Evolutionary conservation across 2,888 invertebrate genomes (phyloP).

Genomic region (Oligia fasciuncula): DNA sequence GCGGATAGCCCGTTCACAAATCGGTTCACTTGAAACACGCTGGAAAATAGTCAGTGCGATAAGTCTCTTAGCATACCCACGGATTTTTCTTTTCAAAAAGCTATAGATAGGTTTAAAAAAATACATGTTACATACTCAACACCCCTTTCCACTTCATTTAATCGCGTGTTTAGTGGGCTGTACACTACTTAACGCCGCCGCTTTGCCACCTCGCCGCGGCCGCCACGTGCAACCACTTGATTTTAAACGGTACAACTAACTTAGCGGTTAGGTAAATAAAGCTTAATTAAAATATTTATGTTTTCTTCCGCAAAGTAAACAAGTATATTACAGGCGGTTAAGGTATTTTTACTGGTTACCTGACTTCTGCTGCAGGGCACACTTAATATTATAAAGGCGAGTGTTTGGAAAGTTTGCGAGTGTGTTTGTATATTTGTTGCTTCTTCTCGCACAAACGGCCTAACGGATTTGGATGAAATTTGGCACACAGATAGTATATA

Average conservation of each 20-base stretch:
- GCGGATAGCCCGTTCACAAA: neutral
- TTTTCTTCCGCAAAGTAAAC: conserved; percentile 27
- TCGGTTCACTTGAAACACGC: neutral
- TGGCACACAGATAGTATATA: too few relatives aligned
- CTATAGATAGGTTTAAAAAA: neutral
- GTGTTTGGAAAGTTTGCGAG: too few relatives aligned
- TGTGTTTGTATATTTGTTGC: too few relatives aligned
- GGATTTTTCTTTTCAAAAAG: too few relatives aligned
- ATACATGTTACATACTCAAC: neutral
- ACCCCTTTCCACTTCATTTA: neutral
- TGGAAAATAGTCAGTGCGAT: neutral
- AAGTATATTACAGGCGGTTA: neutral
- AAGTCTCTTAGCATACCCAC: neutral
- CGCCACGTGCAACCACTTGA: conserved; percentile 66
- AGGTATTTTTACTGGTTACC: neutral
- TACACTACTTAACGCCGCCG: conserved; percentile 66
- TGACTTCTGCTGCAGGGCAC: neutral
- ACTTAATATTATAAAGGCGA: too few relatives aligned
- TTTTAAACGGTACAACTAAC: conserved; percentile 73
- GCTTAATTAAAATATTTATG: conserved; percentile 61
- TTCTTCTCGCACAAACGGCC: too few relatives aligned
- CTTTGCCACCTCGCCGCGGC: conserved; percentile 59
- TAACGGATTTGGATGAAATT: too few relatives aligned
- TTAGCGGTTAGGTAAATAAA: conserved; percentile 66
- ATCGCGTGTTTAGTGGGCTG: conserved; percentile 59